These are phyloP conservation scores for Eurosta solidaginis DNA, from an alignment of 1,140 invertebrate species.

Conservation along the genomic window DNA sequence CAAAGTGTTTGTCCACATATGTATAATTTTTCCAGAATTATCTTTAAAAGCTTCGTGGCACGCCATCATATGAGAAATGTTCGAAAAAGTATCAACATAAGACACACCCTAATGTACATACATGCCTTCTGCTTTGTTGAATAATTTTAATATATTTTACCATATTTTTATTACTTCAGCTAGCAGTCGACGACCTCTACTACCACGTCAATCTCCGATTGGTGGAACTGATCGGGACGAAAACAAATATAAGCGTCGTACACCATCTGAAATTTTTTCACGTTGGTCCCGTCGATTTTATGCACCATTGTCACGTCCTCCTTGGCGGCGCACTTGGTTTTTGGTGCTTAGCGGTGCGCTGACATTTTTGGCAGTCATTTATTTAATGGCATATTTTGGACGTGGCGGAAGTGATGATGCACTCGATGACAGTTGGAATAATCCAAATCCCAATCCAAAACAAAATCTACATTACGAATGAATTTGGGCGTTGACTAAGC, in stretches of 20 bases:
- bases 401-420: conserved; percentile 43
- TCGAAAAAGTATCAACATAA: no score
- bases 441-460: conserved; percentile 54
- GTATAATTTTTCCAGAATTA: no score
- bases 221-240: conserved; percentile 57
- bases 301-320: conserved; percentile 56
- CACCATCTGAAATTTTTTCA: conserved; percentile 56
- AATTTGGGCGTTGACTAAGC: background rate
- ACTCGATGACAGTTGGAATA: conserved; percentile 51
- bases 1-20: no score
- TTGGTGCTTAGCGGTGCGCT: conserved; percentile 50
- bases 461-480: conserved; percentile 46
- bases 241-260: conserved; percentile 57
- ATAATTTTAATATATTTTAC: background rate
- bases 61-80: no score
- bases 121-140: no score
- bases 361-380: conserved; percentile 51
- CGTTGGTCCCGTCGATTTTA: conserved; percentile 59
- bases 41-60: no score
- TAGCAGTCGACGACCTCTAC: conserved; percentile 50
- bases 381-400: conserved; percentile 55
- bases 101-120: no score
- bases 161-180: conserved; percentile 37
- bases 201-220: conserved; percentile 55
- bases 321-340: conserved; percentile 58